Conservation (phyloP, 2,797 vertebrate genomes). For the Anguilla anguilla region DNA sequence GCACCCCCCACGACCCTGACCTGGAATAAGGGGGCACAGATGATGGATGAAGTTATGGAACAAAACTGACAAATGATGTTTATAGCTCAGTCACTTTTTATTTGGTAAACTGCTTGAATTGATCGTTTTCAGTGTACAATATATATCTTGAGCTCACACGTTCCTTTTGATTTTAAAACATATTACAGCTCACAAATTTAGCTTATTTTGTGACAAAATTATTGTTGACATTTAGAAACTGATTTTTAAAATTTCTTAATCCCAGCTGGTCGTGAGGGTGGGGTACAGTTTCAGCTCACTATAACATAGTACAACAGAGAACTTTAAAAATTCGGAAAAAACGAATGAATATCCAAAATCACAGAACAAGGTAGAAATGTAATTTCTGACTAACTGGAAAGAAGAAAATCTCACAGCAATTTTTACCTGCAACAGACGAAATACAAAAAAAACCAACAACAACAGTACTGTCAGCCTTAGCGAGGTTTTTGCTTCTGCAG, state of each 20-base stretch:
- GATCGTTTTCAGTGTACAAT: constrained; percentile 78
- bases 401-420: constrained; percentile 44
- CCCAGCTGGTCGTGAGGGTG: constrained; percentile 59
- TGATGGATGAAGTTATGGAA: constrained; percentile 17
- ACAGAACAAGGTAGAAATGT: constrained; percentile 18
- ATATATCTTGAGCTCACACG: constrained; percentile 78
- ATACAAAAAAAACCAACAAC: constrained; percentile 55
- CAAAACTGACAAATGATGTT: not conserved
- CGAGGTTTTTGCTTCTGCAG: constrained; percentile 20
- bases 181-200: constrained; percentile 85
- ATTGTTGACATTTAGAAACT: constrained; percentile 69
- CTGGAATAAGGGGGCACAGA: not conserved
- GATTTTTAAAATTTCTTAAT: constrained; percentile 69
- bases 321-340: constrained; percentile 13
- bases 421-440: constrained; percentile 61
- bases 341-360: constrained; percentile 28
- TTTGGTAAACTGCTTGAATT: constrained; percentile 85
- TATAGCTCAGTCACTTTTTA: constrained; percentile 59
- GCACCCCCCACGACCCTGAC: too few species aligned
- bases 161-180: constrained; percentile 75
- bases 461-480: constrained; percentile 65
- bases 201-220: constrained; percentile 84
- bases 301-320: constrained; percentile 22
- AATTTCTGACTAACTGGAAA: too few species aligned
- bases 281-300: constrained; percentile 21